phyloP scores from a whole-genome alignment of 2,113 vertebrate species.

The Corythaixoides concolor region DNA sequence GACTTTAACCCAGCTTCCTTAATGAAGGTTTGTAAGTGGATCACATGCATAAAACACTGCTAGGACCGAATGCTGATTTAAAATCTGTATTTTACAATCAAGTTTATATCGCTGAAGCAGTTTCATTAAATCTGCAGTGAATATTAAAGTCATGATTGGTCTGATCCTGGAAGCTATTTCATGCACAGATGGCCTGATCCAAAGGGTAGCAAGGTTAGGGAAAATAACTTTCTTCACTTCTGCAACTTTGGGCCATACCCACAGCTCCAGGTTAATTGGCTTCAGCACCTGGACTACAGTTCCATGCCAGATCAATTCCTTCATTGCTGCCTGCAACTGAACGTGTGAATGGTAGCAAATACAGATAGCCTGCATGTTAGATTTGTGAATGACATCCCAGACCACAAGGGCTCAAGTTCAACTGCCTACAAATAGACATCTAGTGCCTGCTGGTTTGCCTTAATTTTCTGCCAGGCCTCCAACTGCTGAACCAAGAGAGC shows the following conservation, averaged over 20 bases:
- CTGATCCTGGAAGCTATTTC: too few relatives aligned
- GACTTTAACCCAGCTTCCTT: slow-evolving; percentile 51
- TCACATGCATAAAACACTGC: slow-evolving; percentile 44
- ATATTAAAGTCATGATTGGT: neutral
- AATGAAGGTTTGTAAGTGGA: slow-evolving; percentile 48
- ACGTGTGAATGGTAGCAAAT: neutral
- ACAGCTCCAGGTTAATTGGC: neutral
- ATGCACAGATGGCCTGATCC: neutral
- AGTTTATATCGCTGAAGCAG: slow-evolving; percentile 55
- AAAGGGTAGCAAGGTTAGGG: neutral
- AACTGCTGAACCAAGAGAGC: neutral
- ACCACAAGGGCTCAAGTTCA: neutral
- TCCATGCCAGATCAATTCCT: neutral
- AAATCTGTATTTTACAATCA: slow-evolving; percentile 67
- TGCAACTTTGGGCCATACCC: neutral
- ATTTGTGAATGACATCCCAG: neutral
- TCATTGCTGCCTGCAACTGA: neutral
- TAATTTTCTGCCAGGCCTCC: neutral
- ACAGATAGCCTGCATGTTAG: neutral
- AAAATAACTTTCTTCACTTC: slow-evolving; percentile 9
- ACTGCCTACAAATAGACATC: neutral
- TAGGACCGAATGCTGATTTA: slow-evolving; percentile 61
- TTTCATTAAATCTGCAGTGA: slow-evolving; percentile 59
- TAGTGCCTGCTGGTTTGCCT: neutral
- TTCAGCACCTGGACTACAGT: neutral